phyloP scores from a whole-genome alignment of 2,888 invertebrate species.

The Troides helena region DNA sequence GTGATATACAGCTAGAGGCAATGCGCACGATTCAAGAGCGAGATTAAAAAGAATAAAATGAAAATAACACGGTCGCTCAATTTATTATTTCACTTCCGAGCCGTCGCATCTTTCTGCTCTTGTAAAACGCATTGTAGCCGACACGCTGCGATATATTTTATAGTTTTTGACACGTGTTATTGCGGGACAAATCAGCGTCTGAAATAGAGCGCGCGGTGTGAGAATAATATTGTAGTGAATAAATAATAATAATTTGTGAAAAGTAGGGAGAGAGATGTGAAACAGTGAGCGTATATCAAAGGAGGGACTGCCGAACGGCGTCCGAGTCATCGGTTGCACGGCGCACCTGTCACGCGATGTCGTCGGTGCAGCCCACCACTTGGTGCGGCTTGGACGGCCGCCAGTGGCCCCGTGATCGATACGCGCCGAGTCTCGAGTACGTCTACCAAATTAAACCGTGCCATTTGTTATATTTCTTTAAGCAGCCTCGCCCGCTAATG shows the following conservation, averaged over 20 bases:
- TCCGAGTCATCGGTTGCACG: constrained; percentile 74
- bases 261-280: constrained; percentile 45
- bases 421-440: constrained; percentile 70
- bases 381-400: constrained; percentile 70
- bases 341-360: constrained; percentile 75
- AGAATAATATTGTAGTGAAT: constrained; percentile 26
- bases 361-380: constrained; percentile 74
- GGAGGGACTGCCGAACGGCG: constrained; percentile 54
- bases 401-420: constrained; percentile 74
- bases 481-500: constrained; percentile 67
- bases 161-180: constrained; percentile 26
- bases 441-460: constrained; percentile 79
- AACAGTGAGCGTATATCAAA: constrained; percentile 58
- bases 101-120: constrained; percentile 12
- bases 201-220: constrained; percentile 19
- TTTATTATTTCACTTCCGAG: constrained; percentile 32
- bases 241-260: constrained; percentile 26
- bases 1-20: constrained; percentile 76
- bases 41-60: constrained; percentile 45
- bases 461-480: constrained; percentile 75
- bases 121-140: constrained; percentile 27
- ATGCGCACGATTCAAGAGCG: constrained; percentile 61
- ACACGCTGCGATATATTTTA: constrained; percentile 30
- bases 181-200: constrained; percentile 31
- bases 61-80: constrained; percentile 29